Evolutionary conservation across 1,140 invertebrate species (phyloP), one percentile per base, ranked within the genome.

Genomic region (Diabrotica undecimpunctata): DNA sequence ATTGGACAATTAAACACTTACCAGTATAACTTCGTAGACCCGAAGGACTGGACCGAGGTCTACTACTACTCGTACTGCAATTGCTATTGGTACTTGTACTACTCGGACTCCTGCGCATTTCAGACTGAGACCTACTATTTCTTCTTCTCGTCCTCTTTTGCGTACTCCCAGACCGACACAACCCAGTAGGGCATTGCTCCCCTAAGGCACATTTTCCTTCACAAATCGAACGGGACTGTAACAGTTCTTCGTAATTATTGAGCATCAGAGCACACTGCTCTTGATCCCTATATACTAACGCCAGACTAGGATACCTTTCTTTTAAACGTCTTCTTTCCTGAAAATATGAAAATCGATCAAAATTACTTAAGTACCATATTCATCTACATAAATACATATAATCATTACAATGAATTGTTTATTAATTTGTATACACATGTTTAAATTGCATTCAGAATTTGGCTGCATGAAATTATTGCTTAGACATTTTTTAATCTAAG

Each of bases 141-240:
- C 55, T 81, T 78, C 78, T 84, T 79, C 77, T 83, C 25, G 78
- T 77, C 75, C 84, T 80, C 84, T 84, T 70, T 83, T 85, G 65
- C 77, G 82, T 37, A 79, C 35, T 53, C 3, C 25, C n/a, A 37
- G 60, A 70, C 58, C 73, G 78, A 69, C 86, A 88, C 4, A 86
- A 76, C 78, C 92, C 92, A 65, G 90, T 92, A 2, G 92, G 92
- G 82, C 92, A 94, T 52, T 88, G 85, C 70, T 91, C 83, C n/a
- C 90, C 90, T 82, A 92, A 86, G 6, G 88, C 83, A 77, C 92
- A 95, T 75, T 90, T 89, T 39, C 92, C 92, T 76, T 94, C 91
- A 79, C 92, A 95, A 67, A 94, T 90, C 70, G 91, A 88, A 39
- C 85, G 82, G 36, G 90, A 87, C 62, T 86, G 83, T 6, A 93